Percentiles rank a stretch among this genome's conserved stretches.
Conservation (phyloP, 2,797 vertebrate species). For the Hoplostethus mediterraneus region DNA sequence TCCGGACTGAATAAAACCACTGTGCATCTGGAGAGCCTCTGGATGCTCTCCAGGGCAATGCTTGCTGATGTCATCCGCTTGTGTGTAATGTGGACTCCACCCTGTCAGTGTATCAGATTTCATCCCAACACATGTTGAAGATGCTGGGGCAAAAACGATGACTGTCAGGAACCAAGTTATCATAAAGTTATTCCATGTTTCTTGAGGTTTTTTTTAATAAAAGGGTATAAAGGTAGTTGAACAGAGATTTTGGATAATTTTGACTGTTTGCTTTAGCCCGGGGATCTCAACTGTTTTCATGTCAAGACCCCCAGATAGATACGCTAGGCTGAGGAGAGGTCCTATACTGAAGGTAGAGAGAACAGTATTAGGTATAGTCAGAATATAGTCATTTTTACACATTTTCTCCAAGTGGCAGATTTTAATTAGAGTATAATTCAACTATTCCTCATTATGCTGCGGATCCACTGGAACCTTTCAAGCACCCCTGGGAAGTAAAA, state of each 20-base stretch:
- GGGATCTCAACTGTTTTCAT: neutral
- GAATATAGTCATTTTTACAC: no score
- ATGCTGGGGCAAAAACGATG: conserved; percentile 20
- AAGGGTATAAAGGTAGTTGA: neutral
- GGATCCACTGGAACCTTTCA: no score
- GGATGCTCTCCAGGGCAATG: conserved; percentile 65
- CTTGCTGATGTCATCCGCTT: conserved; percentile 76
- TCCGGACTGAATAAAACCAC: conserved; percentile 65
- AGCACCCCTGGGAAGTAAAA: no score
- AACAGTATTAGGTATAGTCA: no score
- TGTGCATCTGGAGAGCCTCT: conserved; percentile 77
- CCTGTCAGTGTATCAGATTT: conserved; percentile 65
- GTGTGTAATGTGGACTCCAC: conserved; percentile 66
- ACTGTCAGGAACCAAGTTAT: neutral
- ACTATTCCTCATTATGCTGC: no score
- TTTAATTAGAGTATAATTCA: no score
- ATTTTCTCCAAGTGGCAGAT: no score
- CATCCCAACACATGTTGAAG: conserved; percentile 21
- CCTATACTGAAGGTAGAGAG: no score
- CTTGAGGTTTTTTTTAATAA: neutral
- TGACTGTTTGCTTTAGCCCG: neutral
- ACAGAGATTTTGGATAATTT: neutral
- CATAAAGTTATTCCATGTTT: neutral
- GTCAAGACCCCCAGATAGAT: neutral
- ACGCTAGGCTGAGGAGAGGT: neutral